phyloP scores from a whole-genome alignment of 2,797 vertebrate species.

The Chloroceryle amazona region DNA sequence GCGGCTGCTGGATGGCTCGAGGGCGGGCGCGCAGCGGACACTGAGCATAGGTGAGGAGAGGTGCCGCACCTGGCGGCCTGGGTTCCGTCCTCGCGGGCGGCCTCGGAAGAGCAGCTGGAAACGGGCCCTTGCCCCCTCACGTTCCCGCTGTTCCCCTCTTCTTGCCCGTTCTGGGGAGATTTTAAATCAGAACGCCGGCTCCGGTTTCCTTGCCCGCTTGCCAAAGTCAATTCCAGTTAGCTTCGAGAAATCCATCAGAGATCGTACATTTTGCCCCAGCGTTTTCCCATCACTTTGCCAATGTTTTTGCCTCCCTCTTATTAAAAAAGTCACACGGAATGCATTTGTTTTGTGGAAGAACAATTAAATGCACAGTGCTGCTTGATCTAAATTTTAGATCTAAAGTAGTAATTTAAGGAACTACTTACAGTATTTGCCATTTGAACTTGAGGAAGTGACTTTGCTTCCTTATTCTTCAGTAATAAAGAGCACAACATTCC shows the following conservation, averaged over 20 bases:
- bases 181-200: rapidly evolving
- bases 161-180: rapidly evolving
- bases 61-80: rapidly evolving
- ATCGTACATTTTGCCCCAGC: rapidly evolving
- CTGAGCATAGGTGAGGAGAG: slow-evolving; percentile 85
- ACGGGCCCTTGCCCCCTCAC: rapidly evolving
- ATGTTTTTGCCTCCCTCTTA: not conserved
- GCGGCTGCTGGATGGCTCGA: slow-evolving; percentile 85
- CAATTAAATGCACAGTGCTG: rapidly evolving
- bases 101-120: rapidly evolving
- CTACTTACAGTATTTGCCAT: rapidly evolving
- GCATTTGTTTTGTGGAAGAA: not conserved
- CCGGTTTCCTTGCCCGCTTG: not conserved
- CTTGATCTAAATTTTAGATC: not conserved
- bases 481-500: not conserved
- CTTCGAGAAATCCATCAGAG: not conserved
- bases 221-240: rapidly evolving
- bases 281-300: not conserved
- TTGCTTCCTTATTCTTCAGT: not conserved
- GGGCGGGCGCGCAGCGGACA: slow-evolving; percentile 87
- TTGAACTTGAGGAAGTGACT: not conserved
- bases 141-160: rapidly evolving
- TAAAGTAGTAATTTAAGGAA: not conserved
- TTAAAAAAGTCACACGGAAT: not conserved
- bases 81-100: rapidly evolving